A percentile compares a stretch with the other conserved stretches of the same genome.
Evolutionary conservation across 2,888 invertebrate species (phyloP).

Genomic region (Metacarcinus magister): DNA sequence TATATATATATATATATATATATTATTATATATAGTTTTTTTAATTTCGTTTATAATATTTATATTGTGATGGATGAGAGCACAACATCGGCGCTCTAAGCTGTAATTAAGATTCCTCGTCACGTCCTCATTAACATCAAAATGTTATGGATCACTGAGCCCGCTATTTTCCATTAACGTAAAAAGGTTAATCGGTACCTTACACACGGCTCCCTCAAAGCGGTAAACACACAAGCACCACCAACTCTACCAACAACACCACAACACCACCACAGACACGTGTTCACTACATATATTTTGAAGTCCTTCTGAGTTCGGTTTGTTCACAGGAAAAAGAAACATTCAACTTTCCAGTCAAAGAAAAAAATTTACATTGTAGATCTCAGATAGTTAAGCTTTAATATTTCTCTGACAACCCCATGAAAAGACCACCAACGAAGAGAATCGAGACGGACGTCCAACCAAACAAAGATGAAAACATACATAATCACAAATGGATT

Average conservation of each 20-base stretch:
- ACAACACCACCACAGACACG: no score
- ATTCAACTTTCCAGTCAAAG: no score
- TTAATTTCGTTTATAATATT: not conserved
- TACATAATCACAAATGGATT: no score
- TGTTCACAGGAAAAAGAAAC: no score
- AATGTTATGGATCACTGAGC: constrained; percentile 11
- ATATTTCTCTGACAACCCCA: no score
- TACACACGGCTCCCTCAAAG: not conserved
- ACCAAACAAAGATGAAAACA: no score
- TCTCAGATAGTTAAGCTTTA: no score
- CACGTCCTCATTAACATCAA: not conserved
- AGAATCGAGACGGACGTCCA: no score
- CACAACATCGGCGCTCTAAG: not conserved
- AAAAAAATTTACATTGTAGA: no score
- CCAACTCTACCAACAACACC: not conserved
- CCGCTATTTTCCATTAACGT: not conserved
- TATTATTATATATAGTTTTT: not conserved
- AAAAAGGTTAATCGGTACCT: not conserved
- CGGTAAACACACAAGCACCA: not conserved
- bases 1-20: constrained; percentile 53
- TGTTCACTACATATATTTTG: no score
- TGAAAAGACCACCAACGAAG: no score
- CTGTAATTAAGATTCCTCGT: not conserved
- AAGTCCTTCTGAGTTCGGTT: no score
- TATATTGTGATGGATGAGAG: not conserved